phyloP scores from a whole-genome alignment of 2,888 invertebrate genomes.

The Patella depressa region DNA sequence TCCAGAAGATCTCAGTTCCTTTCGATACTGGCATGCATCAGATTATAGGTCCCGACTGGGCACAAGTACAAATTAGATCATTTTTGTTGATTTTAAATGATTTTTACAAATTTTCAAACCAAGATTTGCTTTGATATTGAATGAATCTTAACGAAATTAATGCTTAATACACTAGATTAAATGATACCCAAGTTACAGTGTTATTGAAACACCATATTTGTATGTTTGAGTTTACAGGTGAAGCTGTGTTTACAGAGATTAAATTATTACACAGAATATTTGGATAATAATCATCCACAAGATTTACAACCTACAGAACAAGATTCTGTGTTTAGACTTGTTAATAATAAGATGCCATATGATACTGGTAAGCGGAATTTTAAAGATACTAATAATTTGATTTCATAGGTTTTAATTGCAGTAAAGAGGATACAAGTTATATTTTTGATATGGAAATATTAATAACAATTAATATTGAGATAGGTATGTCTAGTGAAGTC shows the following conservation, averaged over 20 bases:
- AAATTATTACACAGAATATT: conserved; percentile 62
- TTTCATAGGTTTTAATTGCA: no score
- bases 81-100: no score
- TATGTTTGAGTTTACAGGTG: conserved; percentile 49
- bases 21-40: no score
- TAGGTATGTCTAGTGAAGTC: no score
- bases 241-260: conserved; percentile 51
- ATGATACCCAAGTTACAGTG: no score
- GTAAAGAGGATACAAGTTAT: no score
- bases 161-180: no score
- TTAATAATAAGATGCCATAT: conserved; percentile 54
- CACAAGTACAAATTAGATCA: no score
- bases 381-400: background rate
- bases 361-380: conserved; percentile 40
- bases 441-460: no score
- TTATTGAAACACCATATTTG: background rate
- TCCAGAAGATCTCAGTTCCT: no score
- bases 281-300: conserved; percentile 61
- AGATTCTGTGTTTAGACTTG: conserved; percentile 50
- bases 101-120: background rate
- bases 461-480: no score
- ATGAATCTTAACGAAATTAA: background rate
- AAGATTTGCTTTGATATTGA: background rate
- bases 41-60: no score
- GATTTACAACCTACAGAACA: conserved; percentile 52